Evolutionary conservation across 2,888 invertebrate species (phyloP), one percentile per base, ranked within the genome.

Genomic region (Diadegma fenestrale): DNA sequence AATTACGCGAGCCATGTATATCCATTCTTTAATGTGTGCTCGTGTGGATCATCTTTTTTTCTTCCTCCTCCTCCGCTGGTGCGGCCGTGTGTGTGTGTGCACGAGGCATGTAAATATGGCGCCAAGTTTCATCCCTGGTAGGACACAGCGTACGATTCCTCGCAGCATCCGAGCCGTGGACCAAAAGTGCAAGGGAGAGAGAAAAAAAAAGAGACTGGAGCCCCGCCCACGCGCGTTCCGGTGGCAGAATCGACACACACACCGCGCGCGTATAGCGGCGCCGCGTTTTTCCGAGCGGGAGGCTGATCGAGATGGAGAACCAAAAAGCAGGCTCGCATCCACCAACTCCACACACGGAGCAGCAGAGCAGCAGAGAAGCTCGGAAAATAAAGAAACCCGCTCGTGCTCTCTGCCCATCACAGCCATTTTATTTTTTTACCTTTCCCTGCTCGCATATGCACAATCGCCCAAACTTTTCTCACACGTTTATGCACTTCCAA

Each of bases 81-180:
- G 68, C 45, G 54, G 58, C 22, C 30, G 82, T 26, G 37, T 77
- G 8, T 64, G 48, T 63, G 63, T 63, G 17, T 45, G 17, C 41
- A 26, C 4, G 87, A 71, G 89, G 90, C 91, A 92, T 93, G 92
- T 93, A 92, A 93, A 93, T 93, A 93, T 93, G 93, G 93, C 92
- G 92, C 90, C 89, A 92, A 93, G 92, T 92, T 93, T 92, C 92
- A 92, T 91, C 91, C 92, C 92, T 89, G 89, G 88, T 89, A 63
- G 26, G 43, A 43, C 22, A 64, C 51, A 26, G 54, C 37, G 79
- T 66, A 73, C 78, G 41, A 22, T 10, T 14, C 17, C 22, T 71
- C 51, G 14, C 37, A 22, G 33, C 19, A 19, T 22, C 77, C 51
- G 14, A 63, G 54, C 63, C 45, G 76, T 30, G 45, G 54, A 76